Conservation (phyloP, 2,888 invertebrate species). For the Atethmia centrago region DNA sequence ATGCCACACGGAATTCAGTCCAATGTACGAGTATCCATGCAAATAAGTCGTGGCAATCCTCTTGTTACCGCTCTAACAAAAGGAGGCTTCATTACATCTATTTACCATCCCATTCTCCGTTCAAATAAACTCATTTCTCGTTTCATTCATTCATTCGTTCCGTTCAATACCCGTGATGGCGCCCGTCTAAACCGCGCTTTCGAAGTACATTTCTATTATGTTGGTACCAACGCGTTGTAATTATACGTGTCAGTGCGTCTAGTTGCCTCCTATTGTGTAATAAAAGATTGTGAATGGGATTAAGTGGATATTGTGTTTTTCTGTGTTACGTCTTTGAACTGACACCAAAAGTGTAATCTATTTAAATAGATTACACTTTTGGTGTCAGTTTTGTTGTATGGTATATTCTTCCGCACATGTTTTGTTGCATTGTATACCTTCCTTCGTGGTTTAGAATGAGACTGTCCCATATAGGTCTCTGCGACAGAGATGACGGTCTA, state of each 20-base stretch:
- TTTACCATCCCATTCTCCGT: constrained; percentile 49
- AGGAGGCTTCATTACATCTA: constrained; percentile 55
- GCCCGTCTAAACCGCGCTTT: constrained; percentile 53
- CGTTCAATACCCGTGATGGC: constrained; percentile 60
- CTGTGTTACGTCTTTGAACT: neutral
- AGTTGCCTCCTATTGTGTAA: constrained; percentile 56
- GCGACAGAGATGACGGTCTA: too few relatives aligned
- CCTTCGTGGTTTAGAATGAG: too few relatives aligned
- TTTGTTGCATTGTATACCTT: too few relatives aligned
- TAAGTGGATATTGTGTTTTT: constrained; percentile 6
- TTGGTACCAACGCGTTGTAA: constrained; percentile 56
- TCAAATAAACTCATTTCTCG: constrained; percentile 55
- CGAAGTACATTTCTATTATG: constrained; percentile 57
- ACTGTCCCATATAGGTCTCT: too few relatives aligned
- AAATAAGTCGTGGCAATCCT: constrained; percentile 46
- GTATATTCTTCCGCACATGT: too few relatives aligned
- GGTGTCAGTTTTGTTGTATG: too few relatives aligned
- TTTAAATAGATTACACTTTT: constrained; percentile 4
- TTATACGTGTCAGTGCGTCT: constrained; percentile 64
- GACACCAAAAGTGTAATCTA: too few relatives aligned
- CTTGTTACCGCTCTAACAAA: constrained; percentile 42
- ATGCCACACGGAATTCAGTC: constrained; percentile 25
- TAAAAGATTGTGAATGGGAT: constrained; percentile 38
- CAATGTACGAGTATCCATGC: constrained; percentile 1
- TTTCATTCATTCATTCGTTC: constrained; percentile 54